Evolutionary conservation across 2,888 invertebrate genomes (phyloP).

Genomic region (Agapostemon virescens): DNA sequence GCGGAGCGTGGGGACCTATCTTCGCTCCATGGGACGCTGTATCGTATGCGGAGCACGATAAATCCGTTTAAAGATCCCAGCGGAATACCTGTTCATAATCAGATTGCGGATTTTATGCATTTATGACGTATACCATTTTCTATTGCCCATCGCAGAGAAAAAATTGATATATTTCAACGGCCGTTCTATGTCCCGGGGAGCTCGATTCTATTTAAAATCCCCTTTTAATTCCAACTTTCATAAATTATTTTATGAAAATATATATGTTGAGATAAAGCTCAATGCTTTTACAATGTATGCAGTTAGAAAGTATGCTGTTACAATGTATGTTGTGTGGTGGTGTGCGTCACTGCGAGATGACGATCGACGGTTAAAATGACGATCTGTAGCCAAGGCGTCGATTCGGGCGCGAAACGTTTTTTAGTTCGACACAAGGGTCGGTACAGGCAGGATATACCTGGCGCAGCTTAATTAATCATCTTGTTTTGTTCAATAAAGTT

Average conservation of each 20-base stretch:
- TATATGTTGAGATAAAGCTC: no score
- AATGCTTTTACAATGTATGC: no score
- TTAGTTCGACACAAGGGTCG: no score
- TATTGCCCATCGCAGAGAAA: background rate
- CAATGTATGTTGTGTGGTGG: no score
- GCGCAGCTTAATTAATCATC: no score
- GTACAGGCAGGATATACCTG: no score
- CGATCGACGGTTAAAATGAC: no score
- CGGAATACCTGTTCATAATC: background rate
- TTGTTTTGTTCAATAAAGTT: no score
- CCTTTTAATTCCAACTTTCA: background rate
- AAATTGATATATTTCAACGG: background rate
- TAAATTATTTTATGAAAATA: background rate
- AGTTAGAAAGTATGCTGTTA: no score
- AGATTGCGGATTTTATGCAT: background rate
- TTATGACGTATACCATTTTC: background rate
- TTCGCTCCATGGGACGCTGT: background rate
- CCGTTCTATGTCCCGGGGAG: background rate
- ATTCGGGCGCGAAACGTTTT: no score
- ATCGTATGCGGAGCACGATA: background rate
- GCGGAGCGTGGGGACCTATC: background rate
- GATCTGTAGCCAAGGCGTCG: no score
- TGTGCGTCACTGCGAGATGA: no score
- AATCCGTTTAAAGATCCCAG: background rate
- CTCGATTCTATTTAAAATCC: background rate